Evolutionary conservation across 2,888 invertebrate genomes (phyloP), one percentile per base, ranked within the genome.

Genomic region (Dynastes maya): DNA sequence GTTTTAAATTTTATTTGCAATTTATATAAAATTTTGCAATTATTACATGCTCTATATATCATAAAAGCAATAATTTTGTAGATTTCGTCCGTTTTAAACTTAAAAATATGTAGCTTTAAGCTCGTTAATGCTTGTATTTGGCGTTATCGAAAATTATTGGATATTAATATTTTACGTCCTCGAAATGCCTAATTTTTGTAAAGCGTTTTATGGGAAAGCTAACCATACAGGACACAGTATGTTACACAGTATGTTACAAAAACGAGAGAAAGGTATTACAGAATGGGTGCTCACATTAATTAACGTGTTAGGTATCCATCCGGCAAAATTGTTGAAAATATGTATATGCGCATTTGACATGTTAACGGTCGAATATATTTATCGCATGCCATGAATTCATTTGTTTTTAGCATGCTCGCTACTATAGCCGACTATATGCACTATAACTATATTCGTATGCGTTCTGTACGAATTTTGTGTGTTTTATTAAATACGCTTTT

Each of bases 361-460:
- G 51, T 68, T 68, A 68, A 68, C 68, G 68, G 8, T 45, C 11
- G n/a, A 40, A 40, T 67, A 51, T 68, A 68, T 68, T 68, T 68
- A 49, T 68, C 16, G 65, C 45, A 65, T 37, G 40, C 16, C 65
- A 13, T 13, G 37, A 32, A 40, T 65, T 64, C 64, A 2, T 29
- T 65, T 65, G 65, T 65, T 65, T 61, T 16, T 65, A 16, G 16
- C 65, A 65, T 65, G 37, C 55, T 16, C 37, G 37, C 55, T 16
- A 58, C 55, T 22, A 53, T 6, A 58, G 22, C 55, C 16, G 22
- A 58, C 55, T 58, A 58, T 22, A 22, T 9, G 22, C 53, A n/a
- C 22, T 22, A 58, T 58, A 58, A 16, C 16, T 65, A 65, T 65
- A 65, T 65, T 65, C 65, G 65, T 65, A 40, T 37, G 4, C 16